These are phyloP conservation scores for Chrysogorgia sp. DNA, from an alignment of 92 coral and sea anemone genomes.

Conservation along the genomic window DNA sequence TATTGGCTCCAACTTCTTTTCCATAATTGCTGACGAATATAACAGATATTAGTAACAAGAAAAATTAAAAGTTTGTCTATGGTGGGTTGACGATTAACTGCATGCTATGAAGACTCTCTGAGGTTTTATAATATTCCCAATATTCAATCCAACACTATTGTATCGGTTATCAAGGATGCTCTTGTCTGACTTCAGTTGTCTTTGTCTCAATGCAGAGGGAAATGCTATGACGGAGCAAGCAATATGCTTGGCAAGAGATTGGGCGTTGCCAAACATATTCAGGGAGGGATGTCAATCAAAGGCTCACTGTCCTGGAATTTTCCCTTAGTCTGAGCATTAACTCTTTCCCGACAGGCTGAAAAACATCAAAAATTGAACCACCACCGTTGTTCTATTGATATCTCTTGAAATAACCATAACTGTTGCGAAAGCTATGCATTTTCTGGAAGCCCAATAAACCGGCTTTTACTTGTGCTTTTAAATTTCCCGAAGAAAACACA, in stretches of 20 bases:
- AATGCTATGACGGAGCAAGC: conserved; percentile 54
- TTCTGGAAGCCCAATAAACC: too few species aligned
- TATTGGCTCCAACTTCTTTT: too few species aligned
- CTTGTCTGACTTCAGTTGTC: conserved; percentile 45
- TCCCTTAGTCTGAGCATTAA: too few species aligned
- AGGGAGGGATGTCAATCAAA: conserved; percentile 47
- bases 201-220: conserved; percentile 38
- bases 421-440: too few species aligned
- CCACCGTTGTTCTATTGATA: too few species aligned
- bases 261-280: conserved; percentile 51
- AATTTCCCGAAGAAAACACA: too few species aligned
- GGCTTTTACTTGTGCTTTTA: too few species aligned
- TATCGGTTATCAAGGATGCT: conserved; percentile 44
- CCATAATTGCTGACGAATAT: too few species aligned
- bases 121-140: conserved; percentile 46
- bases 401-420: too few species aligned
- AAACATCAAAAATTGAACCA: too few species aligned
- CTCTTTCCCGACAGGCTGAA: too few species aligned
- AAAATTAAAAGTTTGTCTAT: conserved; percentile 41
- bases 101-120: conserved; percentile 44
- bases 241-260: conserved; percentile 48
- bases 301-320: conserved; percentile 47
- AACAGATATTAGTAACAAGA: too few species aligned
- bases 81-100: conserved; percentile 49
- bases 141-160: conserved; percentile 46